These are phyloP conservation scores for Diarsia dahlii DNA, from an alignment of 2,888 invertebrate genomes.

Conservation along the genomic window DNA sequence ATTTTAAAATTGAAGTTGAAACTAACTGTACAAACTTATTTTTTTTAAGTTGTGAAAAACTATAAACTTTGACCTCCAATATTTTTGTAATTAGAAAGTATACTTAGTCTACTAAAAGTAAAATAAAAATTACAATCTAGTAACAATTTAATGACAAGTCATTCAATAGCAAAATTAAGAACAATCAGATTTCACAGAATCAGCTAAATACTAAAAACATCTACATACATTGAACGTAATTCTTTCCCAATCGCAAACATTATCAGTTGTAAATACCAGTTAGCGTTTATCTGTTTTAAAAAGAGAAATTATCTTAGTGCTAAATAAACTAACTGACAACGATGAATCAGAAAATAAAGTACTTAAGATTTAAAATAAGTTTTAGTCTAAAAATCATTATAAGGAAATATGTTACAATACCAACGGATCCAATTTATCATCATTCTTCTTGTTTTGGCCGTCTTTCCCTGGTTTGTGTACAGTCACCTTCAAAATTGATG, in stretches of 20 bases:
- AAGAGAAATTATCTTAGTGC: slow-evolving; percentile 21
- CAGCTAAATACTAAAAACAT: background rate
- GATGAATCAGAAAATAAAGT: background rate
- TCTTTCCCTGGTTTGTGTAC: too few species aligned
- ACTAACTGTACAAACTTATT: too few species aligned
- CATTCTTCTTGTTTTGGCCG: too few species aligned
- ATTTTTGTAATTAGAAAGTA: too few species aligned
- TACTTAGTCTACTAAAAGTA: too few species aligned
- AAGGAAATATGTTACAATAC: background rate
- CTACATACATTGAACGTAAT: slow-evolving; percentile 12
- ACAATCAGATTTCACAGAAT: slow-evolving; percentile 10
- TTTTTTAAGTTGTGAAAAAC: too few species aligned
- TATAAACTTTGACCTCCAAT: too few species aligned
- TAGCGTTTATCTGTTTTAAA: slow-evolving; percentile 12
- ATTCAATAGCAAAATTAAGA: too few species aligned
- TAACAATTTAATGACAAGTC: too few species aligned
- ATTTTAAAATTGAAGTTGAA: too few species aligned
- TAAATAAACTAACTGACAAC: background rate
- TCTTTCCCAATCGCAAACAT: slow-evolving; percentile 1
- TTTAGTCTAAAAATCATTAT: background rate
- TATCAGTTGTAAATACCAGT: slow-evolving; percentile 17
- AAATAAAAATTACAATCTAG: too few species aligned
- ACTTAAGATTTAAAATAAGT: background rate
- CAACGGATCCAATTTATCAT: background rate
- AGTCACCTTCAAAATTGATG: too few species aligned